Evolutionary conservation across 2,113 vertebrate species (phyloP), one percentile per base, ranked within the genome.

Genomic region (Ammodytes marinus): DNA sequence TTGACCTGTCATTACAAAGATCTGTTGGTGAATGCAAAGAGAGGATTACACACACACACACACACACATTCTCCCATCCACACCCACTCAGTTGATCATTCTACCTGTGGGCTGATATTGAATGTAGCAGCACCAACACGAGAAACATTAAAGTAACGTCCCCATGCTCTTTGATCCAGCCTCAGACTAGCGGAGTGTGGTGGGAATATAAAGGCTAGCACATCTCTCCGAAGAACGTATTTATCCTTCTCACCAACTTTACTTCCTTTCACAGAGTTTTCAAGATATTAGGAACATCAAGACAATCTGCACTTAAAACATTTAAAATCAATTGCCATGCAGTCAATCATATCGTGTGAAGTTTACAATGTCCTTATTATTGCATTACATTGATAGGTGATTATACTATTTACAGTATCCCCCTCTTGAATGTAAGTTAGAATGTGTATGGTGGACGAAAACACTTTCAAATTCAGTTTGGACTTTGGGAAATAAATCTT

Each of bases 91-190:
- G 14, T 65, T 19, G 4, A 50, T 39, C 4, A 4, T 27, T 19
- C 39, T 54, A 66, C 74, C 88, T 83, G 47, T 80, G 53, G 55
- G 60, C 52, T 77, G 49, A 68, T 67, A 61, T 73, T 72, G 73
- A 82, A 77, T 76, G 71, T 47, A 72, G 85, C 83, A 82, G 73
- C 71, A 76, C 71, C 65, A 82, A 72, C 74, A 82, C 10, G 53
- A 75, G 27, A 85, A 63, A 90, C 67, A 86, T 92, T 86, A 88
- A 91, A 88, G 80, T 74, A 52, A 19, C 3, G 47, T 72, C 76
- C 27, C 72, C 59, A 83, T 83, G 79, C 88, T 75, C 79, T 91
- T 92, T 91, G 88, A 91, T 92, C 86, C 74, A 57, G 43, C 66
- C 57, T 79, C 71, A 80, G 66, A 80, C 68, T 60, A 14, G 61